phyloP scores from a whole-genome alignment of 2,797 vertebrate species.

The Clarias laeviceps region DNA sequence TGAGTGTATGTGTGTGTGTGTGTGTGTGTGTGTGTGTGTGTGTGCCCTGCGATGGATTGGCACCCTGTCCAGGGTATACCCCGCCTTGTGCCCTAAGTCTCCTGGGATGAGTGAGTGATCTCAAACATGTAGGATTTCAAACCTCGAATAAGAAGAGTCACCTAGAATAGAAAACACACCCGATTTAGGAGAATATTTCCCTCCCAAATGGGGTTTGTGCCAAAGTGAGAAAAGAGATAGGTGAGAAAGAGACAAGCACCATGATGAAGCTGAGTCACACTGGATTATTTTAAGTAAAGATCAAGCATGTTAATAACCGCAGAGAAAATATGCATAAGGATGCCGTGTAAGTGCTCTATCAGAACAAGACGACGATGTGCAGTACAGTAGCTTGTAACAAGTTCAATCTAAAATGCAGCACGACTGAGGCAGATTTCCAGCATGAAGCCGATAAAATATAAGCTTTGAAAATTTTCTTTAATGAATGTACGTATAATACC shows the following conservation, averaged over 20 bases:
- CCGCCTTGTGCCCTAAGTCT: no score
- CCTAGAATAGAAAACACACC: neutral
- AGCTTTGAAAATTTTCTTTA: neutral
- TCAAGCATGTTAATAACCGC: neutral
- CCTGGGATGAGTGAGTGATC: no score
- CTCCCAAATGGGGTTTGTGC: neutral
- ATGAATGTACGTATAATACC: no score
- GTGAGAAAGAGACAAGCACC: neutral
- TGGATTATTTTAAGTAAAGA: conserved; percentile 4
- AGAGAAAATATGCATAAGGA: neutral
- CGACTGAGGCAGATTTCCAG: neutral
- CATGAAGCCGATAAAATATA: neutral
- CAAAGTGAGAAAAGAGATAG: neutral
- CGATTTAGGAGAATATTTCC: neutral
- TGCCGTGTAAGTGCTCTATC: neutral
- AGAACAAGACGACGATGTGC: neutral
- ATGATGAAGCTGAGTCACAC: conserved; percentile 1
- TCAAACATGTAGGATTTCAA: no score
- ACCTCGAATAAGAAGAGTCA: no score
- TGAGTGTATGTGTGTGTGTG: no score
- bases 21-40: no score
- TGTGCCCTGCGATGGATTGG: no score
- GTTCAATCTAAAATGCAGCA: neutral
- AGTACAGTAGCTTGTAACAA: neutral
- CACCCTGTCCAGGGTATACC: no score